Conservation (phyloP, 2,888 invertebrate species). For the Coelopa pilipes region DNA sequence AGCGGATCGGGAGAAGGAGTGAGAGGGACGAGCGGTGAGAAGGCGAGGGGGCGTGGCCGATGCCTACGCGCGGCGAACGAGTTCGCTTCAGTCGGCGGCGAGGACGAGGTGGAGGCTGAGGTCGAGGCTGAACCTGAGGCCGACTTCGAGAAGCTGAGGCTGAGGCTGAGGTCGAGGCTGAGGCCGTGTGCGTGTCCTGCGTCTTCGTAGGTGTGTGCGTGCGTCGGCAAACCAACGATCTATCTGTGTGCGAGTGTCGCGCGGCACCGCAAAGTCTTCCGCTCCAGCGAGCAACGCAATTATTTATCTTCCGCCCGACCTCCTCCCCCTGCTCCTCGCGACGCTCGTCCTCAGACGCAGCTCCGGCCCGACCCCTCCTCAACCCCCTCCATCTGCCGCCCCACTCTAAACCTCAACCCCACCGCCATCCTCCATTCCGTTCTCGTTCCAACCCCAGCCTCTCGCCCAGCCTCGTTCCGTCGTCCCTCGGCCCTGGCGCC, state of each 20-base stretch:
- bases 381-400: neutral
- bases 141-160: neutral
- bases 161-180: neutral
- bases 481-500: too few relatives aligned
- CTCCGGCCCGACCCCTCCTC: neutral
- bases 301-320: slow-evolving; percentile 54
- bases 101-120: neutral
- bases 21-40: too few relatives aligned
- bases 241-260: neutral
- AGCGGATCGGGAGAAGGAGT: too few relatives aligned
- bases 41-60: too few relatives aligned
- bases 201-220: too few relatives aligned
- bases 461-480: too few relatives aligned
- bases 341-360: neutral
- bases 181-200: too few relatives aligned
- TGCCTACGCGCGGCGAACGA: too few relatives aligned
- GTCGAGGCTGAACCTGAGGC: neutral
- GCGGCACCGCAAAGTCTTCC: slow-evolving; percentile 49
- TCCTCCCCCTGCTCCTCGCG: neutral
- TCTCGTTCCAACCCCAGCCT: too few relatives aligned
- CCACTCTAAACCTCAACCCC: neutral
- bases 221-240: too few relatives aligned
- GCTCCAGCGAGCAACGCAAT: slow-evolving; percentile 60
- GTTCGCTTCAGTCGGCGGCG: too few relatives aligned
- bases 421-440: neutral